Base-by-base conservation (phyloP, 2,113 vertebrate genomes). In the Sander vitreus region DNA sequence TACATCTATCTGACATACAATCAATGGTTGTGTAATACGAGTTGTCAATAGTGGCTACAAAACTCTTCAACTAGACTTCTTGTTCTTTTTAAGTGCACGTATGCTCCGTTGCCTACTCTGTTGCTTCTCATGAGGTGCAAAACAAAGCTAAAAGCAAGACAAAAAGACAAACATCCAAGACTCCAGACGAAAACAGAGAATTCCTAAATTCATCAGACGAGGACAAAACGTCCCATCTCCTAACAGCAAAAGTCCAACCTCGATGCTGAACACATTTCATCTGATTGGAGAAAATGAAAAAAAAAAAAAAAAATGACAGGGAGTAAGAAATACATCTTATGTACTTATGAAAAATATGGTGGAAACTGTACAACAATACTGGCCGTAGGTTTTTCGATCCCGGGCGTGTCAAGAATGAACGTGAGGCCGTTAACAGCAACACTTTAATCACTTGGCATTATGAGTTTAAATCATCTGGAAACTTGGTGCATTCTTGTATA, bases 341-440 rank as follows among this genome's bases (percentile, higher is more conserved):
- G 9, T 57, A 65, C 9, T 69, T 70, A 73, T 68, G 74, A 89
- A 90, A 30, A 85, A 92, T 60, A 74, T 80, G 89, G 59, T 74
- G 85, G 89, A 89, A 89, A 90, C 91, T 93, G 90, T 93, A 93
- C 93, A 95, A 90, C 90, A 96, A 95, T 95, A 96, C 95, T 96
- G 95, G 92, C 91, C 83, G 21, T 33, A 78, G 79, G 83, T 77
- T 13, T 27, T 39, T 60, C 21, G 25, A 83, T 83, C 39, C 65
- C 63, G 83, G 50, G 75, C 84, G 57, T n/a, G 55, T 53, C 45
- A 60, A 89, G 62, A 87, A 82, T 51, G 78, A 76, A 36, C 12
- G 36, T 50, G 85, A 76, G 57, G 81, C 73, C 8, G 19, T 74
- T 54, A 88, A 88, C 78, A 88, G 87, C 68, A 85, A 93, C 91